Evolutionary conservation across 2,888 invertebrate genomes (phyloP), one percentile per base, ranked within the genome.

Genomic region (Drosophila crucigera): DNA sequence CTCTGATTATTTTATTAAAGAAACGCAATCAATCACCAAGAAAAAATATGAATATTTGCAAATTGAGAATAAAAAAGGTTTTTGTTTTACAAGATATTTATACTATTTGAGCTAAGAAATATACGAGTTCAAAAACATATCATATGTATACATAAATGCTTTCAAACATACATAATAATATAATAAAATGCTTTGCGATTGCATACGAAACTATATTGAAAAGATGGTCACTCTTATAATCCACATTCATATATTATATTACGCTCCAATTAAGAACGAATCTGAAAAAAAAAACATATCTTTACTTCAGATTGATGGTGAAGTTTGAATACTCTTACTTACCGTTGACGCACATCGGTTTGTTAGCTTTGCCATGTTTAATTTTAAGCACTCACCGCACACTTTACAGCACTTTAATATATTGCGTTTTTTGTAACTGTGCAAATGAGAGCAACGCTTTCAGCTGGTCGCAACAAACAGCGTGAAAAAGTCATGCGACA

Each of bases 301-400:
- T 16, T 9, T 11, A 33, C 25, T 11, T 25, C 5, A 11, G 14
- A 14, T 33, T 35, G 10, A 43, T 35, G 10, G 28, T 16, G n/a
- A 43, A 35, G n/a, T 28, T 16, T 56, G 22, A 16, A 63, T 63
- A 43, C 63, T 35, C 35, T 56, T 47, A 39, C 19, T 11, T 22
- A 43, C 4, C 25, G 7, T 25, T 25, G 7, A n/a, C 43, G 9
- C 22, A 22, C 16, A 60, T 49, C 22, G 16, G 35, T 3, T 37
- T 52, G n/a, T 2, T 50, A 28, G 10, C 19, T 19, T 10, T 50
- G 28, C 19, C 28, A 11, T 19, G 54, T 4, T 37, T 19, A 5
- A 19, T 37, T 5, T 54, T 10, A 35, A 14, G 19, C 33, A 25
- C 9, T 35, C 16, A 25, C 6, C 10, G 25, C 25, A 4, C 4